Evolutionary conservation across 1,140 invertebrate species (phyloP), one percentile per base, ranked within the genome.

Genomic region (Trachymyrmex septentrionalis): DNA sequence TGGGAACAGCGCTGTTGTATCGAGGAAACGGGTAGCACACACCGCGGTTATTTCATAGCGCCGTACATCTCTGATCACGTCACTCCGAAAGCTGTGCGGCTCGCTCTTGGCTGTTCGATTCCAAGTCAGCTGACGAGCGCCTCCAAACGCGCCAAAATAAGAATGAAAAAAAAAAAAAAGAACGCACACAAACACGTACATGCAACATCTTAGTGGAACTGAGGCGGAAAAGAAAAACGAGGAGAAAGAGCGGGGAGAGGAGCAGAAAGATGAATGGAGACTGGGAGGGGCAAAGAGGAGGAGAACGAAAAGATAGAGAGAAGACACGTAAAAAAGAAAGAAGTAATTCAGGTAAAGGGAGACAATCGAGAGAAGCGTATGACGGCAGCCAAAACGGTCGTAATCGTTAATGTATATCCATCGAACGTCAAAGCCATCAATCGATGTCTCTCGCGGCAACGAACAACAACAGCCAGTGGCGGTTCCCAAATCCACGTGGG

Each of bases 151-250:
- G 77, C 53, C 64, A 71, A 69, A 67, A 69, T 3, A 67, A 67
- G 30, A n/a, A 14, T 7, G 7, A 64, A 64, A 34, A 34, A 64
- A 64, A 64, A 34, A 34, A 64, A 24, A 48, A 24, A 48, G 14
- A 63, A 80, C 78, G 85, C 55, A 86, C 84, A 78, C 63, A 85
- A 48, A 84, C 67, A 82, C 67, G 80, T 82, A 82, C 80, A 84
- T 84, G 80, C 80, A 84, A 84, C 80, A 84, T 14, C 19, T 73
- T 75, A 75, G 38, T 34, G 27, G 21, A 63, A 38, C 7, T 75
- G 57, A 64, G 50, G 9, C 16, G 21, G 81, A 30, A 75, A 87
- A 38, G 86, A 24, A 69, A 85, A n/a, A 48, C 3, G 12, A 34
- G 6, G 30, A 34, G 30, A 34, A 34, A 34, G 4, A 34, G 30